Percentiles rank a stretch among this genome's conserved stretches.
Evolutionary conservation across 2,888 invertebrate genomes (phyloP).

Genomic region (Eutolmus rufibarbis): DNA sequence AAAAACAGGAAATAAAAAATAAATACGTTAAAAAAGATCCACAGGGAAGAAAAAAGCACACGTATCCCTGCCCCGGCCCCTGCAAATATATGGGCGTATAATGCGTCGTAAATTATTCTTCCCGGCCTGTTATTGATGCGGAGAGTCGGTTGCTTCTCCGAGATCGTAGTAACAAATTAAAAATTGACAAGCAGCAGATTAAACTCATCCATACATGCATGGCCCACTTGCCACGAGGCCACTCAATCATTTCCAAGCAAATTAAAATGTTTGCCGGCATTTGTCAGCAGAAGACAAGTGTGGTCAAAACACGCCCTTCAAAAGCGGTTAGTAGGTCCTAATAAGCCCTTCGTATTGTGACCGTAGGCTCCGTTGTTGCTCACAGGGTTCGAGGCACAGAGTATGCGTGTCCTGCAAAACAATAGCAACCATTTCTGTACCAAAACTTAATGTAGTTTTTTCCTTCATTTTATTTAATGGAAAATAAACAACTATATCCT

Average conservation of each 20-base stretch:
- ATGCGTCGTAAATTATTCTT: conserved; percentile 21
- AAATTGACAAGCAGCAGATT: conserved; percentile 30
- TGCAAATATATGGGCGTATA: conserved; percentile 20
- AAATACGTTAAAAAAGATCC: not conserved
- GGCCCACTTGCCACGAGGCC: not conserved
- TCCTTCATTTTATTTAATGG: too few species aligned
- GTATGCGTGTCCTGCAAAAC: too few species aligned
- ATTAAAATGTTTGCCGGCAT: not conserved
- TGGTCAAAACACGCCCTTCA: not conserved
- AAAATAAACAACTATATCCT: too few species aligned
- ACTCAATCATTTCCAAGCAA: not conserved
- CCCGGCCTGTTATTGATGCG: conserved; percentile 17
- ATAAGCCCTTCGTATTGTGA: not conserved
- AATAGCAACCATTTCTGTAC: too few species aligned
- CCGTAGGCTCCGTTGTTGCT: not conserved
- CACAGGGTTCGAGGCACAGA: too few species aligned
- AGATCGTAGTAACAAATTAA: conserved; percentile 33
- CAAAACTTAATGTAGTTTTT: too few species aligned
- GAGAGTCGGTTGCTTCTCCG: not conserved
- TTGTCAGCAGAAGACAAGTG: not conserved
- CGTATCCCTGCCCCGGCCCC: not conserved
- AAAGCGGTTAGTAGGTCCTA: not conserved
- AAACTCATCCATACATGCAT: conserved; percentile 20
- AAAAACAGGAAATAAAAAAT: not conserved
- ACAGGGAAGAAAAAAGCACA: not conserved